phyloP scores from a whole-genome alignment of 1,140 invertebrate species.

The Aphelinus certus region DNA sequence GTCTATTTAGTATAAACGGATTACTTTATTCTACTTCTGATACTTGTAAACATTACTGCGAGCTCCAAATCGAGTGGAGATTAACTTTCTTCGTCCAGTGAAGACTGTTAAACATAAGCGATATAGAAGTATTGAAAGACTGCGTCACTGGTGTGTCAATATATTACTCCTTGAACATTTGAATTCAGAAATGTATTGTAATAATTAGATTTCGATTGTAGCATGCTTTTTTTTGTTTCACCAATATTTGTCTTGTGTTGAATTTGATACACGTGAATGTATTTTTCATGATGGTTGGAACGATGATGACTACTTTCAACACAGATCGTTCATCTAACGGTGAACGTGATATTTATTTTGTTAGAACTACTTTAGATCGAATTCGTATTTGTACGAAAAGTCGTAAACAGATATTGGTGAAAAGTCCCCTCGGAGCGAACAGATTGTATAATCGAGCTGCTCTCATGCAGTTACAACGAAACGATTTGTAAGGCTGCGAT shows the following conservation, averaged over 20 bases:
- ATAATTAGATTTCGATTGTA: not conserved
- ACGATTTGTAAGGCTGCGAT: too few species aligned
- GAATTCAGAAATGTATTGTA: not conserved
- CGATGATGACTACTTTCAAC: too few species aligned
- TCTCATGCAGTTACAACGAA: too few species aligned
- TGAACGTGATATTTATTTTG: slow-evolving; percentile 5
- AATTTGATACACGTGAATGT: too few species aligned
- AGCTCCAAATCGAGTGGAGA: not conserved
- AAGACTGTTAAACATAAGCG: not conserved
- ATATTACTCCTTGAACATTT: slow-evolving; percentile 11
- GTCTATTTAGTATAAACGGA: too few species aligned
- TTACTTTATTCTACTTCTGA: not conserved
- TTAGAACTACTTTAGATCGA: too few species aligned
- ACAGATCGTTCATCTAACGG: not conserved
- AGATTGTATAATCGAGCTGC: too few species aligned
- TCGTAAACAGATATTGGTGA: too few species aligned
- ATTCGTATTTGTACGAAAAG: too few species aligned
- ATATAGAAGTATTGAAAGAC: slow-evolving; percentile 14
- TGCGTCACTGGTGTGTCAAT: slow-evolving; percentile 16
- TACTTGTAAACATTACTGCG: slow-evolving; percentile 3
- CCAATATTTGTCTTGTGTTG: not conserved
- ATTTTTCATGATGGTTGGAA: too few species aligned
- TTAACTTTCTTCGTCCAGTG: not conserved
- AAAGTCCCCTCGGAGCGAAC: too few species aligned
- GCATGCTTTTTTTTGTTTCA: slow-evolving; percentile 3